Evolutionary conservation across 2,888 invertebrate genomes (phyloP).

Genomic region (Acrobasis repandana): DNA sequence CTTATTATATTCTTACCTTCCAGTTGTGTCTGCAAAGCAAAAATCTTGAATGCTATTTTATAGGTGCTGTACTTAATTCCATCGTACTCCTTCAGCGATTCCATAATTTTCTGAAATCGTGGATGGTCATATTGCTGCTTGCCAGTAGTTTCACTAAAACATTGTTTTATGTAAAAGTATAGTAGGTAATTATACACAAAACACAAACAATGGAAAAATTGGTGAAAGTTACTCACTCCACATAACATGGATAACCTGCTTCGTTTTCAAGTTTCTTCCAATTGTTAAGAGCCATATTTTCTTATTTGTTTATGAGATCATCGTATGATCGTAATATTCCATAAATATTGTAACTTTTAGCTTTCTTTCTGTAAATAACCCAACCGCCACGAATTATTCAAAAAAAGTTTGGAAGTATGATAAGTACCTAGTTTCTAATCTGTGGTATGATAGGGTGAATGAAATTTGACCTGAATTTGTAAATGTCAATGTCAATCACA

Average conservation of each 20-base stretch:
- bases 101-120: constrained; percentile 81
- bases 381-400: constrained; percentile 57
- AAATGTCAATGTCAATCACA: too few species aligned
- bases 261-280: constrained; percentile 85
- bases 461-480: neutral
- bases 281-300: constrained; percentile 53
- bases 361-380: neutral
- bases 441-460: too few species aligned
- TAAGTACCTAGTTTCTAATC: too few species aligned
- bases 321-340: neutral
- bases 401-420: constrained; percentile 38
- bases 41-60: constrained; percentile 88
- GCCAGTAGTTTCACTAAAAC: constrained; percentile 76
- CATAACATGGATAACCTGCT: constrained; percentile 83
- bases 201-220: constrained; percentile 12
- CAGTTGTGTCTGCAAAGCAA: constrained; percentile 73
- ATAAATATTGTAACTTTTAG: neutral
- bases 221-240: constrained; percentile 79
- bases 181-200: constrained; percentile 25
- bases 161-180: constrained; percentile 26
- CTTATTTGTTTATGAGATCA: neutral
- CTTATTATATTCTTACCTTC: constrained; percentile 75
- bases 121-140: constrained; percentile 84
- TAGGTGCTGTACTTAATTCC: constrained; percentile 89
- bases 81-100: constrained; percentile 84